Conservation (phyloP, 2,888 invertebrate genomes). For the Mesochorus sp. region DNA sequence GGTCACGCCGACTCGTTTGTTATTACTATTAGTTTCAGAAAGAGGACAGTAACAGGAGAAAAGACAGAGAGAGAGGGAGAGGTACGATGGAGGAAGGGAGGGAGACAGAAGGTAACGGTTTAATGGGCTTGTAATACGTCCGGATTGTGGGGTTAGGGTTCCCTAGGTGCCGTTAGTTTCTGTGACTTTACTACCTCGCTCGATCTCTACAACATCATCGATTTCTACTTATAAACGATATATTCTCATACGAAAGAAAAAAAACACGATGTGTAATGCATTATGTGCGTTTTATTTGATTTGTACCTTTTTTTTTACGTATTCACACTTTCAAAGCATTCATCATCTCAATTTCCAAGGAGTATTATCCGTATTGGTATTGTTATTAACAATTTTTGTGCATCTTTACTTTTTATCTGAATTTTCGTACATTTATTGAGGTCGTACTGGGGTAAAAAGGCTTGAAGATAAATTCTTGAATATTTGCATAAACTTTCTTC, state of each 20-base stretch:
- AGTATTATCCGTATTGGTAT: no score
- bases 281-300: no score
- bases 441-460: no score
- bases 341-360: no score
- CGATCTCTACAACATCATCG: conserved; percentile 35
- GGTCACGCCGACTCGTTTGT: conserved; percentile 68
- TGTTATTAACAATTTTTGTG: no score
- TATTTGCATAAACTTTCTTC: no score
- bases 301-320: no score
- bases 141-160: conserved; percentile 37
- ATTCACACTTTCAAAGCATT: no score
- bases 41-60: conserved; percentile 1
- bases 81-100: conserved; percentile 5
- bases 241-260: background rate
- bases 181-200: conserved; percentile 3
- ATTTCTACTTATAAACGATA: conserved; percentile 34
- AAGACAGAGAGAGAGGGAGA: no score
- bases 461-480: no score
- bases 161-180: conserved; percentile 33
- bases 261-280: background rate
- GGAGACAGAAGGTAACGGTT: conserved; percentile 41
- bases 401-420: no score
- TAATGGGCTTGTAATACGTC: conserved; percentile 67
- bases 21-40: conserved; percentile 68
- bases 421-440: no score